Evolutionary conservation across 2,888 invertebrate species (phyloP).

Genomic region (Idaea biselata): DNA sequence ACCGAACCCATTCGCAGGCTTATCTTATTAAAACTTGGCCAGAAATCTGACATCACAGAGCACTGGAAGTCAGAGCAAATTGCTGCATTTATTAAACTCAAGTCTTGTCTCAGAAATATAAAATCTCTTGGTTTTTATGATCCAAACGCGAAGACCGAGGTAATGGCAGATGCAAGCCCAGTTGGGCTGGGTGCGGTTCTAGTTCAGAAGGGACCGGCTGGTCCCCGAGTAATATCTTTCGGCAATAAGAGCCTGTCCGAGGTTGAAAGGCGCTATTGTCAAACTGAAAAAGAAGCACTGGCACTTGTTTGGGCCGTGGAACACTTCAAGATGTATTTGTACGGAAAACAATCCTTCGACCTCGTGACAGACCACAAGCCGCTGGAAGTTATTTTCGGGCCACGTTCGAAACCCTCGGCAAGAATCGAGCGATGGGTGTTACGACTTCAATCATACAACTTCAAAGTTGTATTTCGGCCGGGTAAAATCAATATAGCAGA

Average conservation of each 20-base stretch:
- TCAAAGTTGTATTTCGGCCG: slow-evolving; percentile 17
- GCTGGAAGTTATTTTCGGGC: slow-evolving; percentile 22
- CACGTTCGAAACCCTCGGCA: slow-evolving; percentile 29
- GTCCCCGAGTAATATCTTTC: slow-evolving; percentile 28
- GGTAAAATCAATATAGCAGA: slow-evolving; percentile 30
- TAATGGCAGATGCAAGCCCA: slow-evolving; percentile 34
- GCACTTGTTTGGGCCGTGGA: slow-evolving; percentile 25
- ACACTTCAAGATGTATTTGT: slow-evolving; percentile 24
- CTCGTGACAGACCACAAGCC: slow-evolving; percentile 26
- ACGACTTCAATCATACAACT: slow-evolving; percentile 27
- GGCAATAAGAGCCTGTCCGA: slow-evolving; percentile 22
- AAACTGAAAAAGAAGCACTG: slow-evolving; percentile 22
- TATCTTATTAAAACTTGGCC: slow-evolving; percentile 15
- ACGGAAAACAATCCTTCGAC: slow-evolving; percentile 18
- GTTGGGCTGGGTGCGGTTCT: slow-evolving; percentile 28
- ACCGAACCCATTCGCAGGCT: slow-evolving; percentile 27
- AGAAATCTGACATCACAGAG: slow-evolving; percentile 21
- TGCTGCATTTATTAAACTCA: slow-evolving; percentile 25
- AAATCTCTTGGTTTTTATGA: slow-evolving; percentile 31
- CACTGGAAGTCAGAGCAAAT: slow-evolving; percentile 21
- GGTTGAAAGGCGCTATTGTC: slow-evolving; percentile 27
- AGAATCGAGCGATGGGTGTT: slow-evolving; percentile 29
- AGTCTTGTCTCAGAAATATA: slow-evolving; percentile 16
- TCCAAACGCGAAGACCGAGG: slow-evolving; percentile 23
- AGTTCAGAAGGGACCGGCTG: slow-evolving; percentile 14